A percentile compares a stretch with the other conserved stretches of the same genome.
phyloP scores from a whole-genome alignment of 2,888 invertebrate species.

The Drepanosiphum platanoidis region DNA sequence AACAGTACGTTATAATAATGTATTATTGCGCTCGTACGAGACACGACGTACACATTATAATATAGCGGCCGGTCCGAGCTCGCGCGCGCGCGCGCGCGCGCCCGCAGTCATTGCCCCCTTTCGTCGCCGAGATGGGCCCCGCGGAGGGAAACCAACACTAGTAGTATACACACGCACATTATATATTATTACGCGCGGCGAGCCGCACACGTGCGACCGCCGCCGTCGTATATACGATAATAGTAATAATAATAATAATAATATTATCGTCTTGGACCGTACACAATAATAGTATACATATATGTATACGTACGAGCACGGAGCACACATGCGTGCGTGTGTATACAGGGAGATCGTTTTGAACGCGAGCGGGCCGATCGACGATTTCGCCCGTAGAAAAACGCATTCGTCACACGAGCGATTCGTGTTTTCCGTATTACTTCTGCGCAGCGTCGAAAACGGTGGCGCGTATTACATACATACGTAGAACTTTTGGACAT shows the following conservation, averaged over 20 bases:
- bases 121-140: slow-evolving; percentile 15
- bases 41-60: too few species aligned
- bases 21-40: too few species aligned
- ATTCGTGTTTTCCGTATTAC: too few species aligned
- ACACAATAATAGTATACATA: not conserved
- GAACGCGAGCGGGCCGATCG: too few species aligned
- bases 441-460: too few species aligned
- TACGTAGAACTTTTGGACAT: too few species aligned
- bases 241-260: slow-evolving; percentile 21
- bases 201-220: slow-evolving; percentile 44
- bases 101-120: slow-evolving; percentile 56
- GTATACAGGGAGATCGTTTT: not conserved
- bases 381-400: too few species aligned
- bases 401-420: too few species aligned
- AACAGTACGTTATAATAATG: too few species aligned
- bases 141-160: slow-evolving; percentile 30
- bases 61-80: too few species aligned
- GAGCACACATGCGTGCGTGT: too few species aligned
- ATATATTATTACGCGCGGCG: not conserved
- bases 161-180: not conserved
- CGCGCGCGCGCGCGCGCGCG: not conserved
- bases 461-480: too few species aligned
- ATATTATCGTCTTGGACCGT: slow-evolving; percentile 21
- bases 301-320: not conserved
- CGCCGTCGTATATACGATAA: not conserved